phyloP scores from a whole-genome alignment of 1,140 invertebrate genomes.

The Panulirus ornatus region DNA sequence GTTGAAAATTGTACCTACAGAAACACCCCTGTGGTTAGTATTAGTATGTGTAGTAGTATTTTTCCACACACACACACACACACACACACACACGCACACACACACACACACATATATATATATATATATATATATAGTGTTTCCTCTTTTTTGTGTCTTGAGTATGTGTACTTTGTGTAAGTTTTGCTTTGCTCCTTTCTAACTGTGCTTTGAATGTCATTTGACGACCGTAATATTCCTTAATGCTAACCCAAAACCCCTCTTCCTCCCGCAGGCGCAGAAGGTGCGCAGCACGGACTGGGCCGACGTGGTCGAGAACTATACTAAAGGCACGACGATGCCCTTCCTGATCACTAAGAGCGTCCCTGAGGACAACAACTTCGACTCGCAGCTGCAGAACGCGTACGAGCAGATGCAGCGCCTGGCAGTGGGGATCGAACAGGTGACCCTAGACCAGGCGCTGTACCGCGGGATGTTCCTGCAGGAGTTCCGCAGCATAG shows the following conservation, averaged over 20 bases:
- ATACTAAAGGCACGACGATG: background rate
- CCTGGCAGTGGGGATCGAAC: conserved; percentile 84
- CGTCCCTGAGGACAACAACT: background rate
- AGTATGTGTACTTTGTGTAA: too few species aligned
- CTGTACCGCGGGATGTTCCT: conserved; percentile 80
- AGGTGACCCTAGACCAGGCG: conserved; percentile 83
- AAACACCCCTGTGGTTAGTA: too few species aligned
- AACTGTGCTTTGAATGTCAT: too few species aligned
- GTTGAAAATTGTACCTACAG: too few species aligned
- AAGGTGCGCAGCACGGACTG: conserved; percentile 26
- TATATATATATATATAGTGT: background rate
- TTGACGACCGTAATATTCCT: too few species aligned
- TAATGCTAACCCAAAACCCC: background rate
- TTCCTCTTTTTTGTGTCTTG: too few species aligned
- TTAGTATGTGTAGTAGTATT: too few species aligned
- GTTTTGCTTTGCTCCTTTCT: too few species aligned
- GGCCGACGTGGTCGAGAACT: background rate
- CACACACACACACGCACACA: too few species aligned
- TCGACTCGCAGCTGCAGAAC: conserved; percentile 79
- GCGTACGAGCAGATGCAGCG: conserved; percentile 83
- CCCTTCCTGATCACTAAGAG: background rate
- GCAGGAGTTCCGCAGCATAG: conserved; percentile 81
- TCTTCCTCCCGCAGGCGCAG: conserved; percentile 12
- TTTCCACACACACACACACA: too few species aligned
- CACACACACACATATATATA: background rate